phyloP scores from a whole-genome alignment of 37 sponge, comb jelly and placozoan genomes.

The Eunapius fragilis region DNA sequence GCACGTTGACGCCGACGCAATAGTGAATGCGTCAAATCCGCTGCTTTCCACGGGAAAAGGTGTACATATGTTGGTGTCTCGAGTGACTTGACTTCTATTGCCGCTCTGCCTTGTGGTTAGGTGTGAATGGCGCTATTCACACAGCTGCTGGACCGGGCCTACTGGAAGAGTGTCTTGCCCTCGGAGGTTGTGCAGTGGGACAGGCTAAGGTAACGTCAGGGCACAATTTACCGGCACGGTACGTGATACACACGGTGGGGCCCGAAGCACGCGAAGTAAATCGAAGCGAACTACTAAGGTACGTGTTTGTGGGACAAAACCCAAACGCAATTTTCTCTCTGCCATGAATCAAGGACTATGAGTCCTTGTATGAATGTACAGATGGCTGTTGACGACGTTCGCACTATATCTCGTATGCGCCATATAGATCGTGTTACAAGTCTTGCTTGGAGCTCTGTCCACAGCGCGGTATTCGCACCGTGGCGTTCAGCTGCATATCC shows the following conservation, averaged over 20 bases:
- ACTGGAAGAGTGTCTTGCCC: constrained; percentile 52
- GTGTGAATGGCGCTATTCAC: constrained; percentile 80
- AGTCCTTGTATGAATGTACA: too few species aligned
- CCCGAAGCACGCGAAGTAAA: constrained; percentile 56
- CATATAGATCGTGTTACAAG: constrained; percentile 59
- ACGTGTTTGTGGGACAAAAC: too few species aligned
- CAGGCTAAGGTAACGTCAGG: constrained; percentile 70
- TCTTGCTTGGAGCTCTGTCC: constrained; percentile 30
- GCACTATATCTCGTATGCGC: too few species aligned
- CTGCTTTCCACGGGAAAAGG: constrained; percentile 63
- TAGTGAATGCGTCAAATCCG: constrained; percentile 60
- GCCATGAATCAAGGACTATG: too few species aligned
- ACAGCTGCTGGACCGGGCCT: constrained; percentile 62
- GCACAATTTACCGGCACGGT: constrained; percentile 66
- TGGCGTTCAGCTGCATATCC: constrained; percentile 76
- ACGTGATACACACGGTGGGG: constrained; percentile 80
- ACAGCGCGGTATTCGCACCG: constrained; percentile 38
- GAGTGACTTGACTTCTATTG: too few species aligned
- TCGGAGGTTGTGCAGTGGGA: constrained; percentile 66
- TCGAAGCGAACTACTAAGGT: constrained; percentile 30
- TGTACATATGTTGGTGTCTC: not conserved
- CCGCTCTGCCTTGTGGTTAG: too few species aligned
- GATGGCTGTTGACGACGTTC: too few species aligned
- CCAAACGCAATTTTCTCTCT: not conserved
- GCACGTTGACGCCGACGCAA: constrained; percentile 49